Percentiles rank a stretch among this genome's conserved stretches.
Evolutionary conservation across 30 jellyfish, hydroid and myxozoan species (phyloP).

Genomic region (Hydractinia echinata): DNA sequence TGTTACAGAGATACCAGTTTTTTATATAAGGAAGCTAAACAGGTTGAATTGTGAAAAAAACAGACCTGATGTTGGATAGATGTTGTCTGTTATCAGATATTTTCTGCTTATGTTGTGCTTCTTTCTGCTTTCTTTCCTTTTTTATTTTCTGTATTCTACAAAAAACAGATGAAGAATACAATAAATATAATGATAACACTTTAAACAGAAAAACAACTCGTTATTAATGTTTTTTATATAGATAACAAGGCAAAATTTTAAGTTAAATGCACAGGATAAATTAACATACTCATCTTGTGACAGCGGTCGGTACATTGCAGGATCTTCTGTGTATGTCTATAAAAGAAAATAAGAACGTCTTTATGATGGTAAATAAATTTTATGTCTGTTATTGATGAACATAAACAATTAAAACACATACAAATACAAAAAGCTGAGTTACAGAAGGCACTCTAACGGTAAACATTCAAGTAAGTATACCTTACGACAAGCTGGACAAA

Average conservation of each 20-base stretch:
- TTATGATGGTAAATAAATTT: no score
- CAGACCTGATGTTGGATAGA: constrained; percentile 77
- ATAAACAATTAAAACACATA: no score
- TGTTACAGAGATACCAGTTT: no score
- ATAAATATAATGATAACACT: no score
- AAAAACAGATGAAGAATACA: background rate
- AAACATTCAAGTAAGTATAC: constrained; percentile 18
- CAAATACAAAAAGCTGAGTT: no score
- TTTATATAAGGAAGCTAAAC: no score
- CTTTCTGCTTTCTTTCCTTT: constrained; percentile 78
- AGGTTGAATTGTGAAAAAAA: background rate
- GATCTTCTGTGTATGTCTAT: constrained; percentile 89
- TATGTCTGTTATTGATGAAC: no score
- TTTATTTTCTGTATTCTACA: constrained; percentile 67
- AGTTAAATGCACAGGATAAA: background rate
- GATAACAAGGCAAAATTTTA: background rate
- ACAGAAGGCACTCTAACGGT: background rate
- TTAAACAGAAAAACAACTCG: background rate
- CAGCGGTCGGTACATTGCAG: constrained; percentile 90
- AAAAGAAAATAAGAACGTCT: constrained; percentile 8
- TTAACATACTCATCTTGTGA: constrained; percentile 79
- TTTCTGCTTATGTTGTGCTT: constrained; percentile 72
- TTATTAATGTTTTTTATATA: background rate
- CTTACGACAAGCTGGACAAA: constrained; percentile 95
- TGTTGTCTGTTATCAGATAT: constrained; percentile 78